Evolutionary conservation across 2,888 invertebrate species (phyloP).

Genomic region (Netelia virgata): DNA sequence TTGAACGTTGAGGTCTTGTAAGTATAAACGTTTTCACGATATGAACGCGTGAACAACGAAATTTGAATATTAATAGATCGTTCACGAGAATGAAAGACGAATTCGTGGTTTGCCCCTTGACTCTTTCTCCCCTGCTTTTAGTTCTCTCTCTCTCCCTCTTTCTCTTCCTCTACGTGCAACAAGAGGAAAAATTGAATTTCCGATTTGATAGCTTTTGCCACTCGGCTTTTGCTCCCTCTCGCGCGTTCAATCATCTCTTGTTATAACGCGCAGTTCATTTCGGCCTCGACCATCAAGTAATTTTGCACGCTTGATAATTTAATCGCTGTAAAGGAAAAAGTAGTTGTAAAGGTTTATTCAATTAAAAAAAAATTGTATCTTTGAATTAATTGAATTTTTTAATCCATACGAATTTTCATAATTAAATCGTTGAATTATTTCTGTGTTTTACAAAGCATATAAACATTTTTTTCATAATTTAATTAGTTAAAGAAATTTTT

Average conservation of each 20-base stretch:
- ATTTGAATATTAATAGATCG: conserved; percentile 52
- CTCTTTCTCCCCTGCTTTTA: neutral
- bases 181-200: conserved; percentile 38
- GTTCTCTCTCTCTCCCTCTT: neutral
- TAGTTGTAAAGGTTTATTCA: too few relatives aligned
- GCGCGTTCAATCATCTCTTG: conserved; percentile 16
- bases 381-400: too few relatives aligned
- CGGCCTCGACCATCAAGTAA: conserved; percentile 24
- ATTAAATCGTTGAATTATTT: too few relatives aligned
- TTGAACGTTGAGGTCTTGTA: conserved; percentile 39
- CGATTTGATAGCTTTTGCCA: conserved; percentile 15
- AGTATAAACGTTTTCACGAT: conserved; percentile 16
- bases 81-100: neutral
- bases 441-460: too few relatives aligned
- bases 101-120: neutral
- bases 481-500: too few relatives aligned
- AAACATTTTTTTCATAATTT: too few relatives aligned
- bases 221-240: neutral
- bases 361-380: too few relatives aligned
- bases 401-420: too few relatives aligned
- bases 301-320: neutral
- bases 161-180: neutral
- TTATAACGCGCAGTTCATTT: conserved; percentile 15
- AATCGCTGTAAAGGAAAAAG: neutral
- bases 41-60: conserved; percentile 45